Evolutionary conservation across 2,797 vertebrate species (phyloP).

Genomic region (Gouania willdenowi): DNA sequence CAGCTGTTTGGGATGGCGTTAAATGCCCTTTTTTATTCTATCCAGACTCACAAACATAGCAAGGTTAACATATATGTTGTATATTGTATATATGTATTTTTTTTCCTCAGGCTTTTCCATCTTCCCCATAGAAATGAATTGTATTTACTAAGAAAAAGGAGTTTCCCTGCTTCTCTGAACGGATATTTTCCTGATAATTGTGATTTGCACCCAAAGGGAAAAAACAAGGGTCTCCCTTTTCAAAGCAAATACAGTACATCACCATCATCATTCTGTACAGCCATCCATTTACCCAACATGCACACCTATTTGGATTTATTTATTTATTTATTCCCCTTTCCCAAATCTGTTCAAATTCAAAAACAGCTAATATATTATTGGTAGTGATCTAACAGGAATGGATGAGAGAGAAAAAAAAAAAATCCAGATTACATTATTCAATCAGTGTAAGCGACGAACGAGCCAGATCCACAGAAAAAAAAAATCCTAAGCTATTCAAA

Average conservation of each 20-base stretch:
- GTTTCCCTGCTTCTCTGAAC: no score
- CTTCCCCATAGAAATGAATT: no score
- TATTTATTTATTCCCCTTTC: slow-evolving; percentile 15
- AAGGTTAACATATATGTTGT: slow-evolving; percentile 10
- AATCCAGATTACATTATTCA: slow-evolving; percentile 62
- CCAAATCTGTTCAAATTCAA: slow-evolving; percentile 41
- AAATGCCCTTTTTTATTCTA: slow-evolving; percentile 34
- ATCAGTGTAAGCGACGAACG: slow-evolving; percentile 69
- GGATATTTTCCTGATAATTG: no score
- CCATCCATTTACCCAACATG: no score
- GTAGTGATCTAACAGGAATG: slow-evolving; percentile 71
- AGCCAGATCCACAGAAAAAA: slow-evolving; percentile 67
- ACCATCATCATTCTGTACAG: slow-evolving; percentile 12
- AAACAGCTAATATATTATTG: slow-evolving; percentile 55
- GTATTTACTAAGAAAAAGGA: no score
- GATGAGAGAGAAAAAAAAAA: slow-evolving; percentile 40
- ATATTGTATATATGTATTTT: no score
- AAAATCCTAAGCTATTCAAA: slow-evolving; percentile 53
- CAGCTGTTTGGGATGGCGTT: slow-evolving; percentile 20
- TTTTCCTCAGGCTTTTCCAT: no score
- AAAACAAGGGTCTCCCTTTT: neutral
- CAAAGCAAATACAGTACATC: slow-evolving; percentile 30
- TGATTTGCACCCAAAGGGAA: no score
- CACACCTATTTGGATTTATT: slow-evolving; percentile 10
- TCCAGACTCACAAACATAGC: slow-evolving; percentile 22